Conservation (phyloP, 2,888 invertebrate species). For the Campoplex nolae region DNA sequence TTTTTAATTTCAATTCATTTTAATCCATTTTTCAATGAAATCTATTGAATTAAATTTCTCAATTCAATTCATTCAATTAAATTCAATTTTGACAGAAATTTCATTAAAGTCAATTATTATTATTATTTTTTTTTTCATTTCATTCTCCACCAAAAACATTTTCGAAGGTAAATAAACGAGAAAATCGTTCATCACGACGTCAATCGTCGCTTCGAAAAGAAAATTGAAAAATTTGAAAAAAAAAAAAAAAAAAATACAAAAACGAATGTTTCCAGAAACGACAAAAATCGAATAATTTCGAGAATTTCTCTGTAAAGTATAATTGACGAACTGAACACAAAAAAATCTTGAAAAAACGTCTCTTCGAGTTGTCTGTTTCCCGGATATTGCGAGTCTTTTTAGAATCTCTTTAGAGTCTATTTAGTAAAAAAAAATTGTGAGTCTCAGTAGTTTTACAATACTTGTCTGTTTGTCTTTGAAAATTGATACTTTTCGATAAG, state of each 20-base stretch:
- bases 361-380: background rate
- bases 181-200: background rate
- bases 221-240: background rate
- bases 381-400: background rate
- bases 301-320: background rate
- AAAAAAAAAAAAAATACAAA: background rate
- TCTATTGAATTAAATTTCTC: too few species aligned
- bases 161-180: too few species aligned
- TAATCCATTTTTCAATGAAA: too few species aligned
- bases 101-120: too few species aligned
- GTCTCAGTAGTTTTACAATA: background rate
- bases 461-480: conserved; percentile 4
- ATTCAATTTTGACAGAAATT: too few species aligned
- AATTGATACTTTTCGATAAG: background rate
- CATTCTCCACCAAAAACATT: too few species aligned
- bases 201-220: too few species aligned
- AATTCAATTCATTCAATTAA: too few species aligned
- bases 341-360: background rate
- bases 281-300: background rate
- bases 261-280: background rate
- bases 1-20: too few species aligned
- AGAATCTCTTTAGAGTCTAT: too few species aligned
- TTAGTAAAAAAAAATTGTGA: background rate
- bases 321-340: background rate
- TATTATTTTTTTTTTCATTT: too few species aligned